phyloP scores from a whole-genome alignment of 2,797 vertebrate species.

The Telmatherina bonti region DNA sequence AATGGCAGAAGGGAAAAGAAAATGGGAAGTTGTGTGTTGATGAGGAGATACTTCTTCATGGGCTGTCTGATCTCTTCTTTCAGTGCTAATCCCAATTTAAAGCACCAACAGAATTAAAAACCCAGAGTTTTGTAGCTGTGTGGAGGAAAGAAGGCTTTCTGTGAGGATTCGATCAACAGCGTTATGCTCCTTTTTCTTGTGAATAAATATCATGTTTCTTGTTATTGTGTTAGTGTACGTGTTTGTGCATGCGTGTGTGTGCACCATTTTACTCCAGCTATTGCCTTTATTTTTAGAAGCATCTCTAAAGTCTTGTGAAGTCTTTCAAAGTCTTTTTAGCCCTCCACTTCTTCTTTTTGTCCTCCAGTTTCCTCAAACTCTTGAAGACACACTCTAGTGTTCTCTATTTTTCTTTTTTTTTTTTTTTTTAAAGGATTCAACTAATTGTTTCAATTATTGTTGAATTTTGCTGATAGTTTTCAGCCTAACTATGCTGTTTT shows the following conservation, averaged over 20 bases:
- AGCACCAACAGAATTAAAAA: constrained; percentile 55
- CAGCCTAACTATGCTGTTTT: background rate
- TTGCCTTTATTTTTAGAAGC: background rate
- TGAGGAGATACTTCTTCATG: constrained; percentile 32
- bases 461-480: background rate
- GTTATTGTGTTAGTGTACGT: too few species aligned
- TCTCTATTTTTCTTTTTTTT: background rate
- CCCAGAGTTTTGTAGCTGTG: constrained; percentile 8
- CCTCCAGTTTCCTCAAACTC: background rate
- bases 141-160: background rate
- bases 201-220: too few species aligned
- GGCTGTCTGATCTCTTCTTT: constrained; percentile 63
- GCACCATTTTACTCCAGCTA: too few species aligned
- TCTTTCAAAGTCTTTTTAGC: too few species aligned
- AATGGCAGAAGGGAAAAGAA: background rate
- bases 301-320: background rate
- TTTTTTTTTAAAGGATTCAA: background rate
- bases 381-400: background rate
- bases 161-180: too few species aligned
- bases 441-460: background rate
- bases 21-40: constrained; percentile 29
- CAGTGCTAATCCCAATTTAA: constrained; percentile 61
- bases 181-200: too few species aligned
- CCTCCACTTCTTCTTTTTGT: too few species aligned
- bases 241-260: too few species aligned